Base-by-base conservation (phyloP, 2,113 vertebrate species). In the Rhizomys pruinosus region DNA sequence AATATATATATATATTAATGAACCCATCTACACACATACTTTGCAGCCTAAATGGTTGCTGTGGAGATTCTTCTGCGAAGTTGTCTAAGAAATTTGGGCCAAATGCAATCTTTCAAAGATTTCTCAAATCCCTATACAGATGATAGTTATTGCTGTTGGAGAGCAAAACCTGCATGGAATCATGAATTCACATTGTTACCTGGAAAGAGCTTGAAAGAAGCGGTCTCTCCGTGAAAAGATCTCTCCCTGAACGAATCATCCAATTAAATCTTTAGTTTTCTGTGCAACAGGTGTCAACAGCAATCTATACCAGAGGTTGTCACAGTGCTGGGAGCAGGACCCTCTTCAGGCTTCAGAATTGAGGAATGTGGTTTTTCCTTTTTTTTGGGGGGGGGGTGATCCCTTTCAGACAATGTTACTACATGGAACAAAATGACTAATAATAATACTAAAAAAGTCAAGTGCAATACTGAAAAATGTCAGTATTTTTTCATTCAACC, bases 381-480 rank as follows among this genome's bases (percentile, higher is more conserved):
- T 44, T 88, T 84, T 91, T 81, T 55, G 34, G 15, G 17, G 80
- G 59, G 12, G 57, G 59, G 12, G 57, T 0, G 1, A 29, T 86
- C 47, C 88, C 63, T 77, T 93, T 95, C 2, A 22, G 94, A 96
- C 95, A 95, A 82, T 95, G 87, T 37, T 94, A 93, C 37, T 76
- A 94, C 96, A 87, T n/a, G 88, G 95, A 94, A 93, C 74, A 87
- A 95, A 96, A 94, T 39, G 16, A 97, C 96, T 94, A 94, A 95
- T 96, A 95, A 91, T 95, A 97, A 94, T 96, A 96, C 94, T 92
- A 95, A 96, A 97, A 95, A 94, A 90, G 95, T 96, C 97, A 97
- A 94, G 92, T 74, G 73, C 84, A 94, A 97, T 97, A 59, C 59
- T 94, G 89, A 96, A 96, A 96, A 93, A 91, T 94, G 96, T 97